These are phyloP conservation scores for Sciurus carolinensis DNA, from an alignment of 2,797 vertebrate species.

Conservation along the genomic window DNA sequence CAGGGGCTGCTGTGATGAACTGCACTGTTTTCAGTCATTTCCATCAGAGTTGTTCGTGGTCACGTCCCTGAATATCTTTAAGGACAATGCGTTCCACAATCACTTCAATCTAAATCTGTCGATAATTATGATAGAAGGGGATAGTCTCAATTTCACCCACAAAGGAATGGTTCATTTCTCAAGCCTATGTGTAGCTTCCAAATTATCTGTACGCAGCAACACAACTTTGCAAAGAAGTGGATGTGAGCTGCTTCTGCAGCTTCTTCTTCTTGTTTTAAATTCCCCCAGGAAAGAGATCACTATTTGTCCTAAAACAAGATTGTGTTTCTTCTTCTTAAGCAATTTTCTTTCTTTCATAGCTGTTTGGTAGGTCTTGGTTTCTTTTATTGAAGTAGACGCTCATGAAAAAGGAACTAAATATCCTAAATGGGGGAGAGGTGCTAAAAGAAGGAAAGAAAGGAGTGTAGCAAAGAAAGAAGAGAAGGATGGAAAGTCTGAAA, in stretches of 20 bases:
- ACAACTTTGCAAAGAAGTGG: constrained; percentile 79
- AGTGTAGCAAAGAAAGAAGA: constrained; percentile 21
- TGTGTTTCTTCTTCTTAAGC: constrained; percentile 36
- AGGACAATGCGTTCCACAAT: constrained; percentile 87
- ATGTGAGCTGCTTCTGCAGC: constrained; percentile 42
- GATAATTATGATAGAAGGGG: constrained; percentile 77
- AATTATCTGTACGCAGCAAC: constrained; percentile 75
- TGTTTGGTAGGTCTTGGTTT: constrained; percentile 68
- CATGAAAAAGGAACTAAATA: constrained; percentile 58
- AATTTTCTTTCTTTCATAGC: constrained; percentile 66
- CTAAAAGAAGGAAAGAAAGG: constrained; percentile 46
- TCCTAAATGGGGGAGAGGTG: constrained; percentile 5
- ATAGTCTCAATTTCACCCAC: constrained; percentile 80
- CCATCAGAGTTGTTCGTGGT: constrained; percentile 84
- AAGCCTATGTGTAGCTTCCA: constrained; percentile 80
- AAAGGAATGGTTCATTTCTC: constrained; percentile 85
- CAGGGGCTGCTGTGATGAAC: constrained; percentile 86
- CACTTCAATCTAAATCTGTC: constrained; percentile 83
- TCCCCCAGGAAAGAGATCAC: constrained; percentile 60
- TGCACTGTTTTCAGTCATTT: constrained; percentile 82
- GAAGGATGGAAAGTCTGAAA: neutral
- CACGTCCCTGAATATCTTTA: constrained; percentile 88
- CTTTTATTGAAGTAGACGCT: constrained; percentile 73
- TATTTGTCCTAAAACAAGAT: constrained; percentile 41
- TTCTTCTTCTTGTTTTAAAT: constrained; percentile 10